Conservation (phyloP, 2,113 vertebrate species). For the Phylloscopus whistleri region DNA sequence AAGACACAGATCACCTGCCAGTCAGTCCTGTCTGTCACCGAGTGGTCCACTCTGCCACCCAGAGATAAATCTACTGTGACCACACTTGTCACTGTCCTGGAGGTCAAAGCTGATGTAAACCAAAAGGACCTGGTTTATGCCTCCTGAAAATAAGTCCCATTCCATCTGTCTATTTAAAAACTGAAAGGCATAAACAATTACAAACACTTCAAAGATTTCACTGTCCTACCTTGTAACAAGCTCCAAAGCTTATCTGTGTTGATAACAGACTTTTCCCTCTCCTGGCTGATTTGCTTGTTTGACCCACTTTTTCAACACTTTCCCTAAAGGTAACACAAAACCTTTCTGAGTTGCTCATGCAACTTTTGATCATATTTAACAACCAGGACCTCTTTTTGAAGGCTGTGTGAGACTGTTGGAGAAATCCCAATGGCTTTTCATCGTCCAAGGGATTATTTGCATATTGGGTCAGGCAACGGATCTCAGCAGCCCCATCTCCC, state of each 20-base stretch:
- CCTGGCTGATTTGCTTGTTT: not conserved
- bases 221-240: not conserved
- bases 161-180: not conserved
- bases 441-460: constrained; percentile 48
- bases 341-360: not conserved
- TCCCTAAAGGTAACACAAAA: constrained; percentile 51
- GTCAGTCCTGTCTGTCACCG: not conserved
- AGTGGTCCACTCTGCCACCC: not conserved
- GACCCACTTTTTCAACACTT: constrained; percentile 43
- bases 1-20: not conserved
- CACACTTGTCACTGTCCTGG: not conserved
- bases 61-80: not conserved
- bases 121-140: not conserved
- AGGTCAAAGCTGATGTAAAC: not conserved
- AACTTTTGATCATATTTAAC: constrained; percentile 57
- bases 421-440: constrained; percentile 28
- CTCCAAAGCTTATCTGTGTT: not conserved
- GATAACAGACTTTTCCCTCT: not conserved
- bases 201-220: not conserved
- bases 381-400: constrained; percentile 31
- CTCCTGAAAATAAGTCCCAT: not conserved
- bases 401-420: not conserved
- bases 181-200: not conserved
- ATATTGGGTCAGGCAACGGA: constrained; percentile 53
- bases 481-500: not conserved